Evolutionary conservation across 2,797 vertebrate species (phyloP).

Genomic region (Emys orbicularis): DNA sequence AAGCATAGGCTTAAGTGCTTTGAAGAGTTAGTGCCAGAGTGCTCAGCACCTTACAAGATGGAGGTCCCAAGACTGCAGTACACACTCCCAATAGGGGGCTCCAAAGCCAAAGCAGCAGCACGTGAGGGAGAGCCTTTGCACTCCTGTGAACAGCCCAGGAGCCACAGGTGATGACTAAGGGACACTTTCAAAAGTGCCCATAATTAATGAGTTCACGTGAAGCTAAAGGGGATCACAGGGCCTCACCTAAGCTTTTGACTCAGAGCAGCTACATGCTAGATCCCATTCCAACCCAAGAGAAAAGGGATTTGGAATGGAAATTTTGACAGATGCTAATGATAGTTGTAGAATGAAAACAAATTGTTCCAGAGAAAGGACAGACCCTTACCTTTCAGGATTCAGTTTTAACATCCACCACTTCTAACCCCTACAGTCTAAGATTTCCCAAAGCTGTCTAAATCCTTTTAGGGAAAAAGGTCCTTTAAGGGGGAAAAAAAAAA

Average conservation of each 20-base stretch:
- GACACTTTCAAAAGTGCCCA: conserved; percentile 43
- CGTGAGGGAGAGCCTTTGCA: conserved; percentile 41
- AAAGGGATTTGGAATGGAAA: conserved; percentile 54
- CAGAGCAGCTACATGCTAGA: conserved; percentile 46
- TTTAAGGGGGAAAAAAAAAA: rapidly evolving
- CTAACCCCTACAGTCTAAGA: neutral
- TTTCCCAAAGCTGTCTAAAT: neutral
- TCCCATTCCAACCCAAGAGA: conserved; percentile 48
- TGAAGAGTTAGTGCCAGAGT: conserved; percentile 70
- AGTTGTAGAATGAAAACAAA: conserved; percentile 27
- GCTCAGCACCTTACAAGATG: conserved; percentile 32
- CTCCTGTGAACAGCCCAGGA: neutral
- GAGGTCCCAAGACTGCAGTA: conserved; percentile 52
- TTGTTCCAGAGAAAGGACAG: neutral
- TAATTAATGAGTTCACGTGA: neutral
- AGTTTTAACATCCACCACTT: neutral
- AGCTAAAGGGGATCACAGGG: conserved; percentile 32
- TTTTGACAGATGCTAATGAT: conserved; percentile 33
- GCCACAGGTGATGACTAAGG: conserved; percentile 9
- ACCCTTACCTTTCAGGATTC: neutral
- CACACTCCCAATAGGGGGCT: conserved; percentile 42
- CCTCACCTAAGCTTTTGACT: conserved; percentile 15
- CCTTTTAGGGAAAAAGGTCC: neutral
- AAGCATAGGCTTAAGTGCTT: conserved; percentile 67
- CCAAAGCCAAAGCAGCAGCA: neutral